Conservation (phyloP, 2,113 vertebrate species). For the Brachypodius melanocephalos region DNA sequence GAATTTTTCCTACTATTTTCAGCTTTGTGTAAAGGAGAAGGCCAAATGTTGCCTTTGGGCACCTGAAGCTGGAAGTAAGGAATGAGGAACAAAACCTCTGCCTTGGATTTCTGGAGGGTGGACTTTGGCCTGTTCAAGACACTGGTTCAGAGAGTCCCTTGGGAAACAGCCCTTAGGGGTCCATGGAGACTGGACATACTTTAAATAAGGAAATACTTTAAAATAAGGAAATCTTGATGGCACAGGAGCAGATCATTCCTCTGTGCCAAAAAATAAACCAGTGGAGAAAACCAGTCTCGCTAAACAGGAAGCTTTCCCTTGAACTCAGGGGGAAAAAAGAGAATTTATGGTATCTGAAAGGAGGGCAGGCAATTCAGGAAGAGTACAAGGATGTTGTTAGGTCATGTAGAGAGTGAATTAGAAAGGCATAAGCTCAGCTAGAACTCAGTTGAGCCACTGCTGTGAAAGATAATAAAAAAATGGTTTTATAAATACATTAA, state of each 20-base stretch:
- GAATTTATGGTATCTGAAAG: neutral
- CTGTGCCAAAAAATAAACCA: neutral
- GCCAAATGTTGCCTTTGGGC: neutral
- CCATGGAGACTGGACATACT: neutral
- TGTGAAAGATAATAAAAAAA: neutral
- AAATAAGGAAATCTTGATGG: neutral
- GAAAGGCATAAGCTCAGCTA: neutral
- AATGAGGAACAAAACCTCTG: neutral
- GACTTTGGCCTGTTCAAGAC: neutral
- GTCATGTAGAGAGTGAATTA: neutral
- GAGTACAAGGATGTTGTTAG: neutral
- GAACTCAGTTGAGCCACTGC: neutral
- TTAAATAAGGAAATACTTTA: neutral
- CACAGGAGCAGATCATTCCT: neutral
- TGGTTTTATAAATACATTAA: neutral
- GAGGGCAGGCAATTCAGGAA: neutral
- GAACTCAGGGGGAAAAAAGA: neutral
- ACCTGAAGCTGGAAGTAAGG: neutral
- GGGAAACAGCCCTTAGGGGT: neutral
- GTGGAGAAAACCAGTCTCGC: neutral
- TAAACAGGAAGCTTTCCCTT: neutral
- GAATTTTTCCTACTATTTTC: neutral
- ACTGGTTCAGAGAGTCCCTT: neutral
- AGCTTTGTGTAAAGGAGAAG: neutral
- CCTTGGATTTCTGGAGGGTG: neutral